Base-by-base conservation (phyloP, 2,888 invertebrate genomes). In the Pterostichus niger region DNA sequence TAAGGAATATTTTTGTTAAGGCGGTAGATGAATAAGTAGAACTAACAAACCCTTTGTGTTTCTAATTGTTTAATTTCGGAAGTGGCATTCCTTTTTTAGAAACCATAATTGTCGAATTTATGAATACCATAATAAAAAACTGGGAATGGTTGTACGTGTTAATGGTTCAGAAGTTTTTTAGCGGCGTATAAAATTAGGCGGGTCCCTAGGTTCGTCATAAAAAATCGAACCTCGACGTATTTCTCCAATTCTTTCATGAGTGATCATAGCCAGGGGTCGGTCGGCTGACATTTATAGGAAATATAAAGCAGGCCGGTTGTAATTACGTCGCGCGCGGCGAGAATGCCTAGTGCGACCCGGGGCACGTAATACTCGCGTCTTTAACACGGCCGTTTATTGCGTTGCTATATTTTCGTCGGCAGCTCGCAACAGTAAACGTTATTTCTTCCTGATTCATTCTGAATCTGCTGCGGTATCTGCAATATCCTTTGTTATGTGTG, bases 391-490 rank as follows among this genome's bases (percentile, higher is more conserved):
- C 71, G 44, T 71, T 71, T 78, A 78, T 78, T 78, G 78, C 61
- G 78, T 77, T 7, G 61, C 46, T 59, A 61, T 78, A 78, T 78
- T 78, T 78, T 44, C 17, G 78, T n/a, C 24, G 44, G 78, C n/a
- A 40, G 61, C 46, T 40, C n/a, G 59, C 79, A 64, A 79, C 64
- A 79, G 79, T 79, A 79, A 79, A 79, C 79, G 64, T 79, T 79
- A 79, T 79, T 79, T 79, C 79, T 79, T 79, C 79, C 79, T 79
- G 79, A 79, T 79, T 79, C 79, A 79, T 68, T 79, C 79, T 33
- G 79, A 79, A 79, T 68, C 68, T 64, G 79, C 46, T 4, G 31
- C 64, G 68, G 64, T 68, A 79, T 79, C 64, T 64, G 64, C 79
- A 79, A 79, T 79, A 79, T 79, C 79, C 13, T 64, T 79, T 79